Conservation (phyloP, 2,113 vertebrate genomes). For the Mesitornis unicolor region DNA sequence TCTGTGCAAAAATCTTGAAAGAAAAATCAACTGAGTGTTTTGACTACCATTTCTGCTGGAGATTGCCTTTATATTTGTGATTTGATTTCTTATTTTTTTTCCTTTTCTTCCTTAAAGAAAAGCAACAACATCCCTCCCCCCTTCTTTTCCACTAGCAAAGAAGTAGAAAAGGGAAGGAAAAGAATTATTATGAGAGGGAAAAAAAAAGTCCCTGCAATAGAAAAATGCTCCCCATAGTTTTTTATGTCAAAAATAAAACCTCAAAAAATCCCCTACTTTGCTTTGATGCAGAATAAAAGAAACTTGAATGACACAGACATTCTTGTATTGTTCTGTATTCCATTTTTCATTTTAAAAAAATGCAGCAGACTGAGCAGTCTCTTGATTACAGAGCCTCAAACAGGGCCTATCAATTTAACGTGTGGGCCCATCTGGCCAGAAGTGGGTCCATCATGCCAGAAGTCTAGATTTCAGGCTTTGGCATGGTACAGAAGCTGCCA, state of each 20-base stretch:
- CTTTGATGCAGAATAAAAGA: constrained; percentile 18
- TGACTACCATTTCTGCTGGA: not conserved
- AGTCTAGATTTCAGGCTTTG: not conserved
- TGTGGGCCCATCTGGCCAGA: not conserved
- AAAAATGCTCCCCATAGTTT: not conserved
- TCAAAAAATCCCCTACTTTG: not conserved
- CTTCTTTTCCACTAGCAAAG: not conserved
- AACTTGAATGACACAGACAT: not conserved
- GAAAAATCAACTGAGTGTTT: not conserved
- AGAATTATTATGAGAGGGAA: not conserved
- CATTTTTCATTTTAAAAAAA: not conserved
- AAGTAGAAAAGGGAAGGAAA: not conserved
- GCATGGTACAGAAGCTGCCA: not conserved
- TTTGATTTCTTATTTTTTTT: not conserved
- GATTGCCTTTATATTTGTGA: not conserved
- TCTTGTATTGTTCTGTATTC: not conserved
- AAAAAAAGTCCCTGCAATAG: not conserved
- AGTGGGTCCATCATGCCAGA: not conserved
- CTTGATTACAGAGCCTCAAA: not conserved
- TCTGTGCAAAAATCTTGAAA: not conserved
- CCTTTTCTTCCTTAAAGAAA: not conserved
- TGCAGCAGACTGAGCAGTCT: not conserved
- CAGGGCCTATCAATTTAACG: not conserved
- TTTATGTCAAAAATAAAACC: not conserved
- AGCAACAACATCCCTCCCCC: not conserved